A percentile compares a stretch with the other conserved stretches of the same genome.
phyloP scores from a whole-genome alignment of 2,888 invertebrate species.

The Drosophila vallismaia region DNA sequence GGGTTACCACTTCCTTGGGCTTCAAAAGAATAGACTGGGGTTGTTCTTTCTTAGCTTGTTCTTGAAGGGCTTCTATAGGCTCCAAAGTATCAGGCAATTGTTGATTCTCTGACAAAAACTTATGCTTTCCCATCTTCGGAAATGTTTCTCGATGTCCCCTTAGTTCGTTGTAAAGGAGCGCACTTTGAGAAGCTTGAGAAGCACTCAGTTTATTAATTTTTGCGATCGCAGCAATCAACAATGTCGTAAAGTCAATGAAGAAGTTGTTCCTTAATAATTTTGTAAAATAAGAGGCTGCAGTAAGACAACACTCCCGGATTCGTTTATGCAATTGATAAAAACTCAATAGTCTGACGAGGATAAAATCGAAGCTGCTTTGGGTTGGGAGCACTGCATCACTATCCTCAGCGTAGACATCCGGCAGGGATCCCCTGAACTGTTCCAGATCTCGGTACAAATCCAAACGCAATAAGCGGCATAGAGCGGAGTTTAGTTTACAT shows the following conservation, averaged over 20 bases:
- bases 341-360: conserved; percentile 73
- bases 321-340: conserved; percentile 73
- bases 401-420: conserved; percentile 66
- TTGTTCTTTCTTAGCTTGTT: conserved; percentile 24
- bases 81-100: conserved; percentile 58
- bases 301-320: conserved; percentile 72
- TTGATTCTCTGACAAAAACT: conserved; percentile 52
- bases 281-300: conserved; percentile 75
- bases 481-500: conserved; percentile 79
- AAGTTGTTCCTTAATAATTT: conserved; percentile 74
- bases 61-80: background rate
- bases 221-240: conserved; percentile 77
- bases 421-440: conserved; percentile 73
- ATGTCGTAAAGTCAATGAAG: conserved; percentile 79
- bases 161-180: conserved; percentile 66
- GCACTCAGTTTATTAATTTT: conserved; percentile 71
- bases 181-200: conserved; percentile 60
- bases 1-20: conserved; percentile 41
- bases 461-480: conserved; percentile 78
- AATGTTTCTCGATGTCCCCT: conserved; percentile 60
- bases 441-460: conserved; percentile 74
- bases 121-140: conserved; percentile 61
- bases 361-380: conserved; percentile 72
- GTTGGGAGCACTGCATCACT: conserved; percentile 71
- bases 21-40: conserved; percentile 17